phyloP scores from a whole-genome alignment of 2,797 vertebrate genomes.

The Pagetopsis macropterus region DNA sequence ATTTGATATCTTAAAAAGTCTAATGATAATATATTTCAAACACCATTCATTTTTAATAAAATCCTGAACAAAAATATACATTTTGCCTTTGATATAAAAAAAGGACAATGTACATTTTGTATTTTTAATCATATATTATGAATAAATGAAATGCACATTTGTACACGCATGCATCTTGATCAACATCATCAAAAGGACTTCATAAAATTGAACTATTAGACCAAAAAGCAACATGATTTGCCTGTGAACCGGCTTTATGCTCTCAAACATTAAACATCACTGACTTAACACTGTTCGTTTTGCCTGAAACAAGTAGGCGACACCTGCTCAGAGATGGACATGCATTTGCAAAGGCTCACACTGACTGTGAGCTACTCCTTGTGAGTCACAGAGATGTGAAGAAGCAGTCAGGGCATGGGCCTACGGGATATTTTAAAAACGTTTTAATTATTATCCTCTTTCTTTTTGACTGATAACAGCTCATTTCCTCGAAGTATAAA shows the following conservation, averaged over 20 bases:
- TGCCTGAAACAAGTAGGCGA: too few relatives aligned
- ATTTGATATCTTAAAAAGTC: neutral
- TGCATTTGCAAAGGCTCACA: slow-evolving; percentile 13
- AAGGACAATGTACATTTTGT: neutral
- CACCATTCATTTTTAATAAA: neutral
- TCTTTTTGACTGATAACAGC: neutral
- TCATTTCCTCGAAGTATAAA: neutral
- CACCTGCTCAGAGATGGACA: neutral
- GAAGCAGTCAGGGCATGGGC: neutral
- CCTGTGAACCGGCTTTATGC: neutral
- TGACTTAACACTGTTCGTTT: neutral
- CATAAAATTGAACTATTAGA: neutral
- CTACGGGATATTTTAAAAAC: neutral
- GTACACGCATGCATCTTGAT: neutral
- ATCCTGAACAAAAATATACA: neutral
- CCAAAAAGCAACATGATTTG: neutral
- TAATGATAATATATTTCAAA: neutral
- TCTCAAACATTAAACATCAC: neutral
- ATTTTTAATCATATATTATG: neutral
- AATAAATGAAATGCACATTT: neutral
- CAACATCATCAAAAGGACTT: neutral
- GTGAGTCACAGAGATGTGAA: neutral
- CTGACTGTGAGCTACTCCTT: neutral
- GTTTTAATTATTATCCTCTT: neutral
- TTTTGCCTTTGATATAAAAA: neutral